Evolutionary conservation across 2,113 vertebrate species (phyloP), one percentile per base, ranked within the genome.

Genomic region (Chloropsis cyanopogon): DNA sequence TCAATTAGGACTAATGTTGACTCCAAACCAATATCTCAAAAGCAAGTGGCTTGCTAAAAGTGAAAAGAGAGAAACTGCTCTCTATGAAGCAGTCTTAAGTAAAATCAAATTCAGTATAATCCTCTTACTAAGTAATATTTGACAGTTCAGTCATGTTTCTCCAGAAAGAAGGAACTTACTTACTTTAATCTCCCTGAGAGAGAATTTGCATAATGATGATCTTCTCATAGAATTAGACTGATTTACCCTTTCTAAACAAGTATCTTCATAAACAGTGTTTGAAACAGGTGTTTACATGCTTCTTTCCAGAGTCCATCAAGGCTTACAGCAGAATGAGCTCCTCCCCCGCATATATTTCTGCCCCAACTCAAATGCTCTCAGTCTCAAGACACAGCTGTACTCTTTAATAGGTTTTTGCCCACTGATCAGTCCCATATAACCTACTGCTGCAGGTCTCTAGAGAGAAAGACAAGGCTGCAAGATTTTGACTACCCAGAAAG

Each of bases 61-160:
- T 64, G 8, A n/a, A 78, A 33, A 81, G 31, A 53, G 33, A 86
- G 56, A 79, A 93, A 82, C 18, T 86, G 44, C 77, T 80, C 59
- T 35, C 3, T 78, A 21, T 52, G 66, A 83, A 70, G 29, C 9
- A 87, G 14, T 83, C 77, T 69, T 71, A 83, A 82, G n/a, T 70
- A 96, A 95, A 78, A 96, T 53, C 7, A 94, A 94, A 82, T 92
- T 76, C 56, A 80, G 29, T 44, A 95, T 87, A 97, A 96, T 88
- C 94, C 82, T 94, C 61, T 95, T 95, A 95, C 90, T 88, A 93
- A 92, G 42, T 82, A 91, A 85, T 54, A 87, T 95, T 92, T 97
- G 96, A 84, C 56, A 93, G 44, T 54, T 93, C 65, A 56, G 86
- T 92, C 53, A 49, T 93, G 49, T 61, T 75, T 83, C 31, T 41